phyloP scores from a whole-genome alignment of 2,113 vertebrate species.

The Perca schrenkii region DNA sequence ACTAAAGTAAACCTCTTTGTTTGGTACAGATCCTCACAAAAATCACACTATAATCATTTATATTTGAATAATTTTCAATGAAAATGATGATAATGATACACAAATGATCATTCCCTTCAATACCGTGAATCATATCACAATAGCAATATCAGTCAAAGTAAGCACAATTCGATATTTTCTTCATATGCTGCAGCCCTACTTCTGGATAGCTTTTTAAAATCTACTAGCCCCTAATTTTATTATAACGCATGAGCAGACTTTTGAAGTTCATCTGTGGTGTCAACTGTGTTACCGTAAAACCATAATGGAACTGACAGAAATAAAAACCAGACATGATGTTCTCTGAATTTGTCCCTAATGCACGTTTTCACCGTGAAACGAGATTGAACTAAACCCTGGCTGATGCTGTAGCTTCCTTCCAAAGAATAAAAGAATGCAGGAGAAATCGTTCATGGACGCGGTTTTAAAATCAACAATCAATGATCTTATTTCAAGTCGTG shows the following conservation, averaged over 20 bases:
- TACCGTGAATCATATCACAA: too few relatives aligned
- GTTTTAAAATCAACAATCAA: not conserved
- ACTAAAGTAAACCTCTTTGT: too few relatives aligned
- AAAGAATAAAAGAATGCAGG: not conserved
- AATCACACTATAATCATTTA: too few relatives aligned
- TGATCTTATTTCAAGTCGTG: not conserved
- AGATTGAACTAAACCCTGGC: conserved; percentile 33
- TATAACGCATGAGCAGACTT: conserved; percentile 15
- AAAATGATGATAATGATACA: too few relatives aligned
- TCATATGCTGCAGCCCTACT: not conserved
- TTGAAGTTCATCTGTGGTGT: conserved; percentile 23
- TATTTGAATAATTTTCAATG: too few relatives aligned
- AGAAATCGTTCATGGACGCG: conserved; percentile 23
- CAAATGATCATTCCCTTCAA: too few relatives aligned
- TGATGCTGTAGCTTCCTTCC: conserved; percentile 7
- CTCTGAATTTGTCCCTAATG: conserved; percentile 10
- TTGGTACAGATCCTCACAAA: too few relatives aligned
- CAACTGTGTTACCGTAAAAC: conserved; percentile 16
- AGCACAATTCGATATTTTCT: too few relatives aligned
- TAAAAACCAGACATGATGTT: conserved; percentile 20
- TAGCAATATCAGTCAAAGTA: too few relatives aligned
- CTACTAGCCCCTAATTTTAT: not conserved
- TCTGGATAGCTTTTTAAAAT: conserved; percentile 10
- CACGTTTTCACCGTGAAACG: conserved; percentile 32
- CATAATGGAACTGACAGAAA: conserved; percentile 20